Evolutionary conservation across 2,888 invertebrate genomes (phyloP).

Genomic region (Trichopria drosophilae): DNA sequence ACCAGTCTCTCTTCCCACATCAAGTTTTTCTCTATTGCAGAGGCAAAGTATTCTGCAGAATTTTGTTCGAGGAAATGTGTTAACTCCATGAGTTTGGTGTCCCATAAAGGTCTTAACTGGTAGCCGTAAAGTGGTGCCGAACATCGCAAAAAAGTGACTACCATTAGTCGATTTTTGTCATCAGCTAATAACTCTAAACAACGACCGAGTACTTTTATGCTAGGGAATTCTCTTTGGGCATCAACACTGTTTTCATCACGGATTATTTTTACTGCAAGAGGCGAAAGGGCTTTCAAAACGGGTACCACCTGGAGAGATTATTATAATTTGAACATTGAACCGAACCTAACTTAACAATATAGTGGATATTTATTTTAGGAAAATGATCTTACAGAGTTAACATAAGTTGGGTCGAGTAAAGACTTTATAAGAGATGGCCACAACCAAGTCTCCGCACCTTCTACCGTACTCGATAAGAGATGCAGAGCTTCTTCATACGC

Average conservation of each 20-base stretch:
- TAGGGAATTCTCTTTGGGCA: slow-evolving; percentile 45
- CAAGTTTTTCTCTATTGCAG: slow-evolving; percentile 32
- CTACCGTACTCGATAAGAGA: slow-evolving; percentile 51
- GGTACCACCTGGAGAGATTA: slow-evolving; percentile 40
- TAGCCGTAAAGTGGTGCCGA: slow-evolving; percentile 49
- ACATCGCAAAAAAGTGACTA: slow-evolving; percentile 43
- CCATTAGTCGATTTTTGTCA: slow-evolving; percentile 41
- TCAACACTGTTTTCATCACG: slow-evolving; percentile 36
- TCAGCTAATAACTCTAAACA: slow-evolving; percentile 48
- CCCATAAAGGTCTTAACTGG: slow-evolving; percentile 46
- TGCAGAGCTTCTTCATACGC: slow-evolving; percentile 51
- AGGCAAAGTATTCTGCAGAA: background rate
- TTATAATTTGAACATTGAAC: background rate
- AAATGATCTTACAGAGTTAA: slow-evolving; percentile 39
- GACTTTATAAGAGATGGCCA: slow-evolving; percentile 50
- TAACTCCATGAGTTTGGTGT: slow-evolving; percentile 41
- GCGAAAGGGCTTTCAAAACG: slow-evolving; percentile 46
- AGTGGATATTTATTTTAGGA: background rate
- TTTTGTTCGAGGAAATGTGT: slow-evolving; percentile 34
- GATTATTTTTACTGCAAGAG: slow-evolving; percentile 47
- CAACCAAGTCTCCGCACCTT: slow-evolving; percentile 51
- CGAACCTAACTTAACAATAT: background rate
- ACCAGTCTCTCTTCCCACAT: slow-evolving; percentile 50
- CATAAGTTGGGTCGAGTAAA: slow-evolving; percentile 44
- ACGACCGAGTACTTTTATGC: slow-evolving; percentile 46